phyloP scores from a whole-genome alignment of 1,140 invertebrate genomes.

The Tetragnatha versicolor region DNA sequence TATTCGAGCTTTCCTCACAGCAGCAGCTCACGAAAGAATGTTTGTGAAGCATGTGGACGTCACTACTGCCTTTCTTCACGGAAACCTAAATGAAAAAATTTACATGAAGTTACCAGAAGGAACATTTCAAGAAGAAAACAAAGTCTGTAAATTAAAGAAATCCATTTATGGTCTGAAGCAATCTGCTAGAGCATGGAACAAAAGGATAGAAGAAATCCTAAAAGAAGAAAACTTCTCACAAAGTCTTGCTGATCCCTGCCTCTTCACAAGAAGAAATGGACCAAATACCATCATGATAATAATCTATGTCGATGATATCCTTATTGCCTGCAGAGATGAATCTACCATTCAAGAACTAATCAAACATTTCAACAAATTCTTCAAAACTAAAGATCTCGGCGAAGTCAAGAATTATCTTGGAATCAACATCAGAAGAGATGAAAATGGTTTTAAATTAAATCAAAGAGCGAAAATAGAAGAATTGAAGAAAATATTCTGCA shows the following conservation, averaged over 20 bases:
- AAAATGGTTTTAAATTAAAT: not conserved
- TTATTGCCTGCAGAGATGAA: not conserved
- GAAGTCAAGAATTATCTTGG: not conserved
- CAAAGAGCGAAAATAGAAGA: not conserved
- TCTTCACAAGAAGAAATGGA: not conserved
- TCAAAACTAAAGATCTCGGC: not conserved
- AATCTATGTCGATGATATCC: not conserved
- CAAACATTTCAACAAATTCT: not conserved
- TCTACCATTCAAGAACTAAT: not conserved
- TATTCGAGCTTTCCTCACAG: conserved; percentile 59
- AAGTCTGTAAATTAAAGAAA: not conserved
- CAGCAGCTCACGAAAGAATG: conserved; percentile 58
- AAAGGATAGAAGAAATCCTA: not conserved
- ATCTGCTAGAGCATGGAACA: not conserved
- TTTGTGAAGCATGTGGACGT: conserved; percentile 61
- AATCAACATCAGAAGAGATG: not conserved
- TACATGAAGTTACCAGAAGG: conserved; percentile 62
- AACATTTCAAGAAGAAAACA: not conserved
- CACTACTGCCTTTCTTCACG: conserved; percentile 64
- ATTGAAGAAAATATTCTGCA: not conserved
- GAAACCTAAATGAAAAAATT: conserved; percentile 62
- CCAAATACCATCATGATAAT: not conserved
- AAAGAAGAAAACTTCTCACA: not conserved
- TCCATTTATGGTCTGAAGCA: conserved; percentile 31
- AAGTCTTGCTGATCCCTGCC: not conserved